phyloP scores from a whole-genome alignment of 2,113 vertebrate genomes.

The Catharus bicknelli region DNA sequence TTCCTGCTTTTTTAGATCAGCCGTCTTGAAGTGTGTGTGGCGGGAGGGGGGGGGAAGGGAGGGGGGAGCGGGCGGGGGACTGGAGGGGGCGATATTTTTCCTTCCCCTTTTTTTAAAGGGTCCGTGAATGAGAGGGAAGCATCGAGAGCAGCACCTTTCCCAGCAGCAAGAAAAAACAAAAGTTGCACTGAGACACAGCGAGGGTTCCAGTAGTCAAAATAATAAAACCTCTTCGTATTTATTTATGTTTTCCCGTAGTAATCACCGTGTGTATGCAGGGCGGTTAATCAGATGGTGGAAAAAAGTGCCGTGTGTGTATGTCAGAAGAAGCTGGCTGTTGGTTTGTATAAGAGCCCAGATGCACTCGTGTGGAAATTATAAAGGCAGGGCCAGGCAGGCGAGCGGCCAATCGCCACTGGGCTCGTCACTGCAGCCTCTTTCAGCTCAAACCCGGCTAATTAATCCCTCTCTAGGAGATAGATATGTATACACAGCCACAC shows the following conservation, averaged over 20 bases:
- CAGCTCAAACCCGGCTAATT: conserved; percentile 88
- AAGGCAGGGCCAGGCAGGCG: conserved; percentile 91
- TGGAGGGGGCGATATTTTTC: conserved; percentile 42
- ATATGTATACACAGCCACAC: conserved; percentile 58
- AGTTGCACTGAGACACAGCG: conserved; percentile 72
- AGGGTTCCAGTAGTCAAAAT: conserved; percentile 75
- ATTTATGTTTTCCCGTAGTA: conserved; percentile 72
- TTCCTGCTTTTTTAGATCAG: conserved; percentile 68
- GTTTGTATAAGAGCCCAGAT: conserved; percentile 90
- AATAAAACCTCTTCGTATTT: conserved; percentile 72
- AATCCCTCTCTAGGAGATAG: conserved; percentile 81
- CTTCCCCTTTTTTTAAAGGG: conserved; percentile 62
- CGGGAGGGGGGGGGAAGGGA: neutral
- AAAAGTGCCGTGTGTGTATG: conserved; percentile 79
- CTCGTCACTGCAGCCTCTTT: conserved; percentile 88
- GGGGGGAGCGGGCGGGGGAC: conserved; percentile 1
- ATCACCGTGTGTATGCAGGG: conserved; percentile 69
- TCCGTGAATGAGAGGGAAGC: conserved; percentile 54
- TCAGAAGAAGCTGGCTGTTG: conserved; percentile 80
- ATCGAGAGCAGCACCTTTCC: conserved; percentile 70
- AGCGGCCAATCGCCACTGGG: conserved; percentile 90
- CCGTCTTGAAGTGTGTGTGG: conserved; percentile 51
- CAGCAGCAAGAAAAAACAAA: conserved; percentile 62
- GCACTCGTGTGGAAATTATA: conserved; percentile 90
- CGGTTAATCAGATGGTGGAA: conserved; percentile 69